Evolutionary conservation across 1,140 invertebrate genomes (phyloP).

Genomic region (Pissodes strobi): DNA sequence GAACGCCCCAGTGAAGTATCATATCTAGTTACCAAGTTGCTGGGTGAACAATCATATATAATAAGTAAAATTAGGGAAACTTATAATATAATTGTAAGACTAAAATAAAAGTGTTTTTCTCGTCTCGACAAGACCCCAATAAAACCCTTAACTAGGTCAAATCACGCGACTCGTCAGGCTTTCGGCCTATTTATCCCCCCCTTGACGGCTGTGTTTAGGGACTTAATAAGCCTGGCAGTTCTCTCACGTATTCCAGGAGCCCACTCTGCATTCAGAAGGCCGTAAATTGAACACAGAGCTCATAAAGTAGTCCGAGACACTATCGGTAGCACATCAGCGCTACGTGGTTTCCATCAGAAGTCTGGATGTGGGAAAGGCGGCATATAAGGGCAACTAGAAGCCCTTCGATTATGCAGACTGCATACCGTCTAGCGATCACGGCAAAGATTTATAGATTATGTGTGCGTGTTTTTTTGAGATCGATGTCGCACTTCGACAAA

Average conservation of each 20-base stretch:
- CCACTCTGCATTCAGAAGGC: slow-evolving; percentile 40
- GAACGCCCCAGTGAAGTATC: no score
- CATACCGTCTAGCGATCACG: neutral
- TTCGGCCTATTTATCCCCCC: neutral
- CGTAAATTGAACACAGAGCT: slow-evolving; percentile 41
- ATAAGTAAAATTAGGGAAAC: no score
- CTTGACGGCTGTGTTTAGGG: neutral
- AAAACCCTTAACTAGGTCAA: neutral
- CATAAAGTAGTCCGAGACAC: slow-evolving; percentile 51
- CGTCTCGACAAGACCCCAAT: neutral
- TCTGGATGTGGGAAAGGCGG: neutral
- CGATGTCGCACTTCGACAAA: no score
- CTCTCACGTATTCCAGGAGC: slow-evolving; percentile 41
- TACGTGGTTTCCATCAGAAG: slow-evolving; percentile 45
- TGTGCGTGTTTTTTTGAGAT: no score
- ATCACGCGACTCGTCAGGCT: neutral
- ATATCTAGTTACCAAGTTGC: no score
- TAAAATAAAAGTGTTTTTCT: no score
- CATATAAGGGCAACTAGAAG: neutral
- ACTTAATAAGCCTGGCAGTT: slow-evolving; percentile 11
- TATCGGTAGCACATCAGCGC: slow-evolving; percentile 41
- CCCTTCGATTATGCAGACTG: slow-evolving; percentile 12
- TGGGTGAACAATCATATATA: no score
- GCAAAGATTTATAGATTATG: slow-evolving; percentile 3
- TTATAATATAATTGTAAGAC: no score